These are phyloP conservation scores for Liasis olivaceus DNA, from an alignment of 2,797 vertebrate species.

Conservation along the genomic window DNA sequence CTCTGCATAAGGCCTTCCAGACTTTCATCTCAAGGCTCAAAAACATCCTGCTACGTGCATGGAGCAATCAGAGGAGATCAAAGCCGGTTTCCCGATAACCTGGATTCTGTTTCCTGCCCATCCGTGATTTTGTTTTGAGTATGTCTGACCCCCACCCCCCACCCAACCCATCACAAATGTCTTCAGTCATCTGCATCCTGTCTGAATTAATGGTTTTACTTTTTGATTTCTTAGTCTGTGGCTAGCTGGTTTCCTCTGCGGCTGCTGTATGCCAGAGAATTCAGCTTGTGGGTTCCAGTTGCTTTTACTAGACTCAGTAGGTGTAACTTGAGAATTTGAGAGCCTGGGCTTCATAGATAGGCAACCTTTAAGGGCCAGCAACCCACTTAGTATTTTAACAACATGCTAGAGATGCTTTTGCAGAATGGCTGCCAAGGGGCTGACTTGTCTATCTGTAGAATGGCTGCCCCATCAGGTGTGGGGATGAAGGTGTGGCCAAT, in stretches of 20 bases:
- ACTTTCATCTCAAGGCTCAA: constrained; percentile 55
- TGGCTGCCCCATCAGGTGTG: not conserved
- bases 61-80: constrained; percentile 56
- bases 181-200: not conserved
- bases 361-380: not conserved
- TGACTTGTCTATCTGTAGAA: no score
- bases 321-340: not conserved
- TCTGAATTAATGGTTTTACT: not conserved
- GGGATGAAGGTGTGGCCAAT: not conserved
- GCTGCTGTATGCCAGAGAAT: no score
- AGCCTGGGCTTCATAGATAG: not conserved
- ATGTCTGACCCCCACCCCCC: not conserved
- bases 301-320: not conserved
- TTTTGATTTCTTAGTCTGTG: not conserved
- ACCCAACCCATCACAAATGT: no score
- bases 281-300: not conserved
- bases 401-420: not conserved
- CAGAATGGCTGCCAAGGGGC: no score
- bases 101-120: not conserved
- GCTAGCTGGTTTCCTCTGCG: not conserved
- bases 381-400: not conserved
- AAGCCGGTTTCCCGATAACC: constrained; percentile 37
- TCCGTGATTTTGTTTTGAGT: not conserved
- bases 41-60: constrained; percentile 58
- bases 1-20: constrained; percentile 51